phyloP scores from a whole-genome alignment of 2,888 invertebrate genomes.

The Oligia fasciuncula region DNA sequence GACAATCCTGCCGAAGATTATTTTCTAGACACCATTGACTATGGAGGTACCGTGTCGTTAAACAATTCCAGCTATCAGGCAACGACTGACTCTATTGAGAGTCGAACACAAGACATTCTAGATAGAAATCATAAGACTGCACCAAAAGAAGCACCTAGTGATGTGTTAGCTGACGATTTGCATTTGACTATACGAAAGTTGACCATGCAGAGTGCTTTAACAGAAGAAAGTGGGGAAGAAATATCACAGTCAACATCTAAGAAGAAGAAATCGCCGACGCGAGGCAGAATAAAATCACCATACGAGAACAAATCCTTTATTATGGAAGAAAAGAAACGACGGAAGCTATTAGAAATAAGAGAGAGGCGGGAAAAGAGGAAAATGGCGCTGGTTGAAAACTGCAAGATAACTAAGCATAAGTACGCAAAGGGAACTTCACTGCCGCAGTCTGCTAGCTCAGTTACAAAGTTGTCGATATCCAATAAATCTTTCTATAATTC shows the following conservation, averaged over 20 bases:
- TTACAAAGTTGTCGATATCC: slow-evolving; percentile 85
- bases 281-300: slow-evolving; percentile 83
- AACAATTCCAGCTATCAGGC: slow-evolving; percentile 49
- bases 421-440: slow-evolving; percentile 72
- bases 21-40: slow-evolving; percentile 20
- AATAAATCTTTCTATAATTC: slow-evolving; percentile 87
- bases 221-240: slow-evolving; percentile 79
- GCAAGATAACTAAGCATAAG: slow-evolving; percentile 79
- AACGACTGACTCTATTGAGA: slow-evolving; percentile 61
- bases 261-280: slow-evolving; percentile 78
- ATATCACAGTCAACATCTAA: slow-evolving; percentile 43
- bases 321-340: slow-evolving; percentile 84
- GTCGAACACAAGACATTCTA: slow-evolving; percentile 53
- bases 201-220: slow-evolving; percentile 72
- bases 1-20: slow-evolving; percentile 17
- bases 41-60: slow-evolving; percentile 20
- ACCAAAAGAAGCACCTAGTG: slow-evolving; percentile 65
- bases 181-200: slow-evolving; percentile 75
- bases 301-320: slow-evolving; percentile 83
- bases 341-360: slow-evolving; percentile 82
- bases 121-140: slow-evolving; percentile 45
- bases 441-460: slow-evolving; percentile 83
- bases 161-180: slow-evolving; percentile 73
- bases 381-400: slow-evolving; percentile 78
- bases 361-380: slow-evolving; percentile 83